These are phyloP conservation scores for Myzus persicae DNA, from an alignment of 1,140 invertebrate species.

Conservation along the genomic window DNA sequence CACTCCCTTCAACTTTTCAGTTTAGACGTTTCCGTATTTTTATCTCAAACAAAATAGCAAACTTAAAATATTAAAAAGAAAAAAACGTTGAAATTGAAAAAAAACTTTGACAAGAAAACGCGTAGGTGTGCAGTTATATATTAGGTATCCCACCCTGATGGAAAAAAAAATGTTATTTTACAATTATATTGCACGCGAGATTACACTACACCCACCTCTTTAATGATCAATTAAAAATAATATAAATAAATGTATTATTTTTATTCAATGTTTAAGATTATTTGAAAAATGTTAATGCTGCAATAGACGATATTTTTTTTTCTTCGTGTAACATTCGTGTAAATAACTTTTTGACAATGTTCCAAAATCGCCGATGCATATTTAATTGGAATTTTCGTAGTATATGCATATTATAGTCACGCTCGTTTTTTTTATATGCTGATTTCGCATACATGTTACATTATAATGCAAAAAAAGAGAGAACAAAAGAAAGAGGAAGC, in stretches of 20 bases:
- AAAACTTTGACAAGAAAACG: not conserved
- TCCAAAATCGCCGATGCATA: constrained; percentile 47
- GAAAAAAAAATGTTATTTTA: not conserved
- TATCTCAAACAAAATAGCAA: constrained; percentile 38
- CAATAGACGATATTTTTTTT: not conserved
- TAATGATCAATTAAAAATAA: not conserved
- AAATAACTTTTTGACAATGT: constrained; percentile 27
- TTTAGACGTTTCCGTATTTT: constrained; percentile 24
- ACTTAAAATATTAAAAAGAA: constrained; percentile 31
- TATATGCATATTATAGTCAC: not conserved
- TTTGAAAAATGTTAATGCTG: not conserved
- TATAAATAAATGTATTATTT: not conserved
- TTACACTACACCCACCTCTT: not conserved
- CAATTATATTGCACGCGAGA: not conserved
- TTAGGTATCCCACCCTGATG: not conserved
- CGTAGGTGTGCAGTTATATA: not conserved
- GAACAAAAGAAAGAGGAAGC: constrained; percentile 43
- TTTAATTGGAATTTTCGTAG: constrained; percentile 25
- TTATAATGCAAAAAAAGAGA: constrained; percentile 9
- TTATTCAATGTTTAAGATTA: not conserved
- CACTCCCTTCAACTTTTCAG: constrained; percentile 45
- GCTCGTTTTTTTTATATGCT: constrained; percentile 17
- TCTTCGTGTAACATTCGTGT: not conserved
- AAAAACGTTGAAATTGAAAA: constrained; percentile 24
- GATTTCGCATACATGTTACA: not conserved